Base-by-base conservation (phyloP, 1,140 invertebrate species). In the Atta cephalotes region DNA sequence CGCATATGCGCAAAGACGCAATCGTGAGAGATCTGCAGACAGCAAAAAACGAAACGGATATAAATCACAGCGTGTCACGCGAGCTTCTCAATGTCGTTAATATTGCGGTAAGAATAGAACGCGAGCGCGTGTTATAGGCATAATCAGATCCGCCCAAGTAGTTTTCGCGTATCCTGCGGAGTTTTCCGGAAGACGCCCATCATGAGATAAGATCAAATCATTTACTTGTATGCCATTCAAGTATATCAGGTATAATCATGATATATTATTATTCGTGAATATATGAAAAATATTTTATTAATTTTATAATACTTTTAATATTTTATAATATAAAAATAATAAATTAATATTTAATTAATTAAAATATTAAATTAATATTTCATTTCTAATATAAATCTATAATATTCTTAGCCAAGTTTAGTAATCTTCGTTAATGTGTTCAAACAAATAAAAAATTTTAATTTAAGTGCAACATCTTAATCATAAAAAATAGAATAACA, bases 11-110 rank as follows among this genome's bases (percentile, higher is more conserved):
- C 71, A 51, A 85, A 53, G 7, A 7, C n/a, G 70, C 28, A 72
- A 65, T 72, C 77, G 78, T 87, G 87, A 60, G 84, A 90, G 86
- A 31, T 68, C 39, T 14, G 25, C 35, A 2, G 60, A 51, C 87
- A 51, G 49, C 53, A 74, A 88, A 68, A 81, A 81, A 70, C 78
- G 49, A 51, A 74, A 85, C 45, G 60, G 68, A 74, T 51, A 65
- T 72, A 88, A 86, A 89, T 88, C 62, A 78, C 18, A 45, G 18
- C 1, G 25, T 18, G 60, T 56, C 60, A 70, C 60, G 72, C 60
- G 25, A 86, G 25, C 51, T 74, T 18, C 28, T n/a, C 9, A 45
- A 7, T 25, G 66, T 79, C 84, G 49, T 89, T 76, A 76, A 49
- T 78, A 78, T 51, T 51, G 56, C 10, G 31, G 18, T 35, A 35